A percentile compares a stretch with the other conserved stretches of the same genome.
phyloP scores from a whole-genome alignment of 2,113 vertebrate species.

The Pomatorhinus ruficollis region DNA sequence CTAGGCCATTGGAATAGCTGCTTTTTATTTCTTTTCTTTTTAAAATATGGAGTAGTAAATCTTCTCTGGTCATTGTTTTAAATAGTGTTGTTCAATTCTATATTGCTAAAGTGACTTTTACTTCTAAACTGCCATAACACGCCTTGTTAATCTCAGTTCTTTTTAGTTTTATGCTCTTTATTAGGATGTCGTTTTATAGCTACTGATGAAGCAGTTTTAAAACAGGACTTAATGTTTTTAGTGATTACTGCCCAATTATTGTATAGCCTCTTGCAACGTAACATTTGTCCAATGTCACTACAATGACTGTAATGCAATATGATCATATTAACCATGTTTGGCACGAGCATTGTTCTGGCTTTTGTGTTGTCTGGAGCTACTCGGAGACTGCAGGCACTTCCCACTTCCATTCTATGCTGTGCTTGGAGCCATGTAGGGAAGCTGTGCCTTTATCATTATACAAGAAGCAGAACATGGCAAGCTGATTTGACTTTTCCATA shows the following conservation, averaged over 20 bases:
- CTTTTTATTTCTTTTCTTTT: not conserved
- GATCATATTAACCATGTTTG: not conserved
- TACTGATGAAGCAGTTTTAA: constrained; percentile 10
- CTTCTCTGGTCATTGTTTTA: not conserved
- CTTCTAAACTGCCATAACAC: not conserved
- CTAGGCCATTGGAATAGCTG: not conserved
- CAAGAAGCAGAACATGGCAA: not conserved
- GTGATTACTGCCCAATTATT: constrained; percentile 31
- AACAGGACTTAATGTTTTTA: constrained; percentile 19
- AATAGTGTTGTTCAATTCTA: not conserved
- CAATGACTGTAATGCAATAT: not conserved
- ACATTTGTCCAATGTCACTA: not conserved
- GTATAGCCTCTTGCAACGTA: not conserved
- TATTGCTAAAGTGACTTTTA: constrained; percentile 34
- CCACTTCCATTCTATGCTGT: constrained; percentile 14
- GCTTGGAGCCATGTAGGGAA: not conserved
- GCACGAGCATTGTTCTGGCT: not conserved
- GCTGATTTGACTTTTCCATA: constrained; percentile 3
- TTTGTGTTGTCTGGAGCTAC: not conserved
- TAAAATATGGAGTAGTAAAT: not conserved
- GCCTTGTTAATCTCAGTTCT: constrained; percentile 18
- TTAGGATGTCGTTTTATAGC: constrained; percentile 17
- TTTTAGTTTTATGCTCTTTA: constrained; percentile 16
- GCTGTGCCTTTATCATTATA: not conserved
- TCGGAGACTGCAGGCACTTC: not conserved